Evolutionary conservation across 2,888 invertebrate genomes (phyloP).

Genomic region (Cerceris rybyensis): DNA sequence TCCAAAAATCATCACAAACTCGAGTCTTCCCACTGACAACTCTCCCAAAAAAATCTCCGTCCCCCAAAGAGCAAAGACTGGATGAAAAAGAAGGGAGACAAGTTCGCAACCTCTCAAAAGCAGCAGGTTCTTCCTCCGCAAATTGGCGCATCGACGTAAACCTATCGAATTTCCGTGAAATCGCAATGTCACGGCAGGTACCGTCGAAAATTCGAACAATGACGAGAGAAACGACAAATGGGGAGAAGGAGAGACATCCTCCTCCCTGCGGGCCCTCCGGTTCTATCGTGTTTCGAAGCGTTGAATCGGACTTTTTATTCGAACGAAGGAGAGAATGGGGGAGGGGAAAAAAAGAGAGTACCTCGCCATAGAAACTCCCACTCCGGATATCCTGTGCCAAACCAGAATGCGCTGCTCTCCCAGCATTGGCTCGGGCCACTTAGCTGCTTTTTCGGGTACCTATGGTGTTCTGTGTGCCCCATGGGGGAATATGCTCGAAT

Average conservation of each 20-base stretch:
- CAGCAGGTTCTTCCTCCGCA: not conserved
- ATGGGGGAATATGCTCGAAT: constrained; percentile 57
- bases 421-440: constrained; percentile 72
- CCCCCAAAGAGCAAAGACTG: too few relatives aligned
- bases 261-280: constrained; percentile 5
- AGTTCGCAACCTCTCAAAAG: not conserved
- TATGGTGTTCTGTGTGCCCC: constrained; percentile 26
- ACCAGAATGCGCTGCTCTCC: constrained; percentile 67
- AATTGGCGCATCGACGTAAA: constrained; percentile 54
- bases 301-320: constrained; percentile 71
- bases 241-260: constrained; percentile 17
- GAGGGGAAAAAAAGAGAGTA: constrained; percentile 53
- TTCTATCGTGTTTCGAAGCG: constrained; percentile 54
- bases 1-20: too few relatives aligned
- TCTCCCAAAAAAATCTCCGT: too few relatives aligned
- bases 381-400: constrained; percentile 75
- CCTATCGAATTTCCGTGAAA: constrained; percentile 79
- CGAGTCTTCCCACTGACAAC: too few relatives aligned
- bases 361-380: constrained; percentile 73
- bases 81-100: too few relatives aligned
- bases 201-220: constrained; percentile 54
- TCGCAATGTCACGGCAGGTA: constrained; percentile 73
- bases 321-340: constrained; percentile 60
- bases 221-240: constrained; percentile 48
- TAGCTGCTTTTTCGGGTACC: constrained; percentile 61